Evolutionary conservation across 1,140 invertebrate genomes (phyloP), one percentile per base, ranked within the genome.

Genomic region (Armadillidium nasatum): DNA sequence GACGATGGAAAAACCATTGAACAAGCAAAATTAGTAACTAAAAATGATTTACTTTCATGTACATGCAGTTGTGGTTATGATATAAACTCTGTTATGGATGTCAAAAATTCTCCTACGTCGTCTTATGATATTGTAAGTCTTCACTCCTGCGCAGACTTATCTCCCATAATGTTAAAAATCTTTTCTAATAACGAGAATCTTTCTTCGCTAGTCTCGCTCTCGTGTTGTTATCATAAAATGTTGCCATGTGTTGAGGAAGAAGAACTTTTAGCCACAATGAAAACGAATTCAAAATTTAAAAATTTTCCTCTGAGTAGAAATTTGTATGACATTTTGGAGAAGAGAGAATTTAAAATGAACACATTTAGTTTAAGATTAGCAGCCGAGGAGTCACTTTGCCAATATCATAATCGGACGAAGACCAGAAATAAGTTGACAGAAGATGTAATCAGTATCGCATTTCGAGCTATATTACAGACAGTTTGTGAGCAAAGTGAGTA

Each of bases 171-270:
- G 50, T 4, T 60, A 19, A 60, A 60, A 60, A 60, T 60, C 50
- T 60, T 60, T 60, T 1, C 50, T 13, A 19, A 60, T 4, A 60
- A 60, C 19, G 11, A 60, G 4, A 2, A 60, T 7, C 2, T 60
- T 2, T 60, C 50, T 4, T 60, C 50, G 1, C 11, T 60, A 1
- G 50, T 60, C 1, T 60, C 19, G 50, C 11, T 60, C 11, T 60
- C 50, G 50, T 60, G 50, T 19, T 60, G 50, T 60, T 60, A 60
- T 60, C 50, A 60, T 60, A 60, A 60, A 60, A 60, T 60, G 50
- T 2, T 15, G 1, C 50, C 50, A 15, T 60, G 11, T 13, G 11
- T 19, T 15, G 50, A 60, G 50, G 19, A 13, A 19, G 19, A 13
- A 60, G 11, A 13, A 60, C 11, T 3, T 15, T 19, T 60, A 60